Percentiles rank a stretch among this genome's conserved stretches.
Conservation (phyloP, 2,888 invertebrate species). For the Ennomos quercinarius region DNA sequence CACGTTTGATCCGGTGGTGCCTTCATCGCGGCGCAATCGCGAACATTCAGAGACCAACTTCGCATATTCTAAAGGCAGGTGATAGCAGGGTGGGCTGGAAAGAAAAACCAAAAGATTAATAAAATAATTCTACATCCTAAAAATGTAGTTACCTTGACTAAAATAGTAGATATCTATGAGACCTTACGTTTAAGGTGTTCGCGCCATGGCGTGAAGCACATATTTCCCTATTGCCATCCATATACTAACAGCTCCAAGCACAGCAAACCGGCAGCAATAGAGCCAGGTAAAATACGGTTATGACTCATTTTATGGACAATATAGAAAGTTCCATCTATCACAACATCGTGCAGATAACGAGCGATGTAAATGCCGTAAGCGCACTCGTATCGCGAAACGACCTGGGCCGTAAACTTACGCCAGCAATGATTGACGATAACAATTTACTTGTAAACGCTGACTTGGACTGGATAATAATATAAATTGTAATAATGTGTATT, state of each 20-base stretch:
- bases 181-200: too few relatives aligned
- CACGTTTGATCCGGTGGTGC: conserved; percentile 68
- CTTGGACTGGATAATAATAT: not conserved
- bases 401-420: conserved; percentile 47
- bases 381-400: conserved; percentile 34
- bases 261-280: conserved; percentile 18
- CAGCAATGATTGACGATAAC: conserved; percentile 49
- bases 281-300: conserved; percentile 29
- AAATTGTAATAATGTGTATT: too few relatives aligned
- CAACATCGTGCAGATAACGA: conserved; percentile 49
- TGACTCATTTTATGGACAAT: conserved; percentile 38
- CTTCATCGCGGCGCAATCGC: conserved; percentile 76
- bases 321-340: conserved; percentile 40
- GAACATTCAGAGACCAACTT: conserved; percentile 93
- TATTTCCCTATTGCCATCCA: conserved; percentile 10
- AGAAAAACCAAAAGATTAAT: not conserved
- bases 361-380: conserved; percentile 40
- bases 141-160: too few relatives aligned
- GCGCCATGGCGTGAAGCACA: conserved; percentile 9
- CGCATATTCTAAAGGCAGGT: conserved; percentile 93
- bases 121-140: too few relatives aligned
- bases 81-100: conserved; percentile 91
- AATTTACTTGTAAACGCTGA: conserved; percentile 50
- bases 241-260: conserved; percentile 15
- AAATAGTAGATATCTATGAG: too few relatives aligned